Evolutionary conservation across 2,113 vertebrate species (phyloP), one percentile per base, ranked within the genome.

Genomic region (Bagarius yarrelli): DNA sequence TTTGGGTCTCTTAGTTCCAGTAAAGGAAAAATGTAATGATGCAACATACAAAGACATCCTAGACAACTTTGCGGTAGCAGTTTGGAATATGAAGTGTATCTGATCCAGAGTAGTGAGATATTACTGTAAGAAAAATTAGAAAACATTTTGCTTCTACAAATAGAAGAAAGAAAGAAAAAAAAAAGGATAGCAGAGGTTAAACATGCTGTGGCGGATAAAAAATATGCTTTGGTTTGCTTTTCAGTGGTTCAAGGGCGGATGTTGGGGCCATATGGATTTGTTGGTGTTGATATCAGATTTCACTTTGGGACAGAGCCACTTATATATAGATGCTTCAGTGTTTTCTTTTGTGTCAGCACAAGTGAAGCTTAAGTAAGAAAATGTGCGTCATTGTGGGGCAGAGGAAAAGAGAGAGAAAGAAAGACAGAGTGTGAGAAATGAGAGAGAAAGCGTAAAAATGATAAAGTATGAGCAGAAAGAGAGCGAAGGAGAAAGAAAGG

Each of bases 331-430:
- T 50, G 50, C 16, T 18, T 34, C 8, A 30, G 32, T 50, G 40
- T 79, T 56, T 56, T 67, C 19, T 40, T 79, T 57, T 71, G 34
- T 80, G 53, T 71, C 25, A 71, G 56, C 70, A 64, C 23, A 74
- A 61, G 70, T 74, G 34, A 23, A 55, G 55, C 19, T 76, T 14
- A 56, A 64, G 8, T 25, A 34, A 23, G 11, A 27, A 34, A 55
- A 44, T 21, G 25, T 66, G 52, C 47, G 18, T 19, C 25, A 40
- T 21, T 25, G 13, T 30, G 27, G 30, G 61, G 0, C 3, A 27
- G 59, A 30, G 53, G 23, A 18, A 27, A 13, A 40, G 13, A 5
- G 19, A 80, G 32, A 52, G 36, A 77, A 47, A 81, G 59, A 77
- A 40, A 55, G 21, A 76, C 30, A 15, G 60, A 63, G 14, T 63